phyloP scores from a whole-genome alignment of 2,113 vertebrate species.

The Mobula birostris region DNA sequence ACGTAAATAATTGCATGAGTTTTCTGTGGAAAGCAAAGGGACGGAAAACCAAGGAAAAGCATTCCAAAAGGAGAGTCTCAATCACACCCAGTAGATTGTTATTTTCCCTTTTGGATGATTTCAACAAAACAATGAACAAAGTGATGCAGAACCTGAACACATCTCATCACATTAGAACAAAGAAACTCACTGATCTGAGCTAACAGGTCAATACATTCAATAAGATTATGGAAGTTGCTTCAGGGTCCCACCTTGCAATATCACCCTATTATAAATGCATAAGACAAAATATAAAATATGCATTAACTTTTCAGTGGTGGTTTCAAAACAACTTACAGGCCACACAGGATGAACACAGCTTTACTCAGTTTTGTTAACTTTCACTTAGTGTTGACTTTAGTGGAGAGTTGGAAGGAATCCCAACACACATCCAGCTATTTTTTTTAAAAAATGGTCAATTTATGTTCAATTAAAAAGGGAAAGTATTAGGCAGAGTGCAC shows the following conservation, averaged over 20 bases:
- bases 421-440: neutral
- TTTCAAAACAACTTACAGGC: neutral
- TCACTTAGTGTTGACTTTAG: neutral
- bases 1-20: neutral
- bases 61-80: neutral
- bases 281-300: neutral
- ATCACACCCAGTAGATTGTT: neutral
- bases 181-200: neutral
- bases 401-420: neutral
- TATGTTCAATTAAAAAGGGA: neutral
- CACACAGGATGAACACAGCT: neutral
- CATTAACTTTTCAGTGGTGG: neutral
- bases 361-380: neutral
- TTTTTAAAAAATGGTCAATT: neutral
- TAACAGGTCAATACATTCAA: neutral
- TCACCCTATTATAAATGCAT: neutral
- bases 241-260: neutral
- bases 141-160: neutral
- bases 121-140: neutral
- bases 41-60: neutral
- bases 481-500: neutral
- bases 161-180: neutral
- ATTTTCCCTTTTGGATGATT: neutral
- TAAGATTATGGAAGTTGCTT: neutral
- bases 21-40: neutral